Evolutionary conservation across 2,888 invertebrate species (phyloP), one percentile per base, ranked within the genome.

Genomic region (Atrina japonica): DNA sequence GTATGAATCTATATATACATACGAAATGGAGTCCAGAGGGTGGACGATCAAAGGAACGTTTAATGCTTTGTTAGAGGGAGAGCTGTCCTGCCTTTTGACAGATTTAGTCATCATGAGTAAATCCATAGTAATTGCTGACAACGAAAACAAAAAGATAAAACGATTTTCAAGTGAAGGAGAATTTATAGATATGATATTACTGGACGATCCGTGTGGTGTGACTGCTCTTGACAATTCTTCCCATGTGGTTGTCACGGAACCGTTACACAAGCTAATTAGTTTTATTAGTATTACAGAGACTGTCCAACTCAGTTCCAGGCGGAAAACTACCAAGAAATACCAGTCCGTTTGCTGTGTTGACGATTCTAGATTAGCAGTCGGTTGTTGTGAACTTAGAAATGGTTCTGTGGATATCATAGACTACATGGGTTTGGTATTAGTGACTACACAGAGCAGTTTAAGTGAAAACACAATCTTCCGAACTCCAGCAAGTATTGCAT

Each of bases 171-270:
- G 64, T 2, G 47, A 69, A 43, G 76, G 76, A 7, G 63, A 64
- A 16, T 71, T 77, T 23, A 40, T 72, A 3, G 80, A 80, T 11
- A 45, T 52, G 25, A 27, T 81, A 35, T 47, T 60, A 5, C 47
- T 81, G 47, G 70, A 71, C 2, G 80, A 81, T 47, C 81, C 81
- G 9, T 80, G 75, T 71, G 81, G 81, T 16, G 66, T 77, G 9
- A 75, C 75, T 16, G 29, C 50, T 1, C 65, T 81, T 11, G 60
- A 56, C 3, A 60, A 73, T n/a, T 73, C 77, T 0, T 53, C 40
- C 9, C 77, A 81, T 16, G 67, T 80, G 21, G 74, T 69, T 9
- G 65, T 81, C 1, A 80, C 81, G 11, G 78, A 81, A 59, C 81
- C 81, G 23, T 73, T 73, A 50, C 55, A 67, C 1, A 52, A 58